phyloP scores from a whole-genome alignment of 2,797 vertebrate species.

The Trachops cirrhosus region DNA sequence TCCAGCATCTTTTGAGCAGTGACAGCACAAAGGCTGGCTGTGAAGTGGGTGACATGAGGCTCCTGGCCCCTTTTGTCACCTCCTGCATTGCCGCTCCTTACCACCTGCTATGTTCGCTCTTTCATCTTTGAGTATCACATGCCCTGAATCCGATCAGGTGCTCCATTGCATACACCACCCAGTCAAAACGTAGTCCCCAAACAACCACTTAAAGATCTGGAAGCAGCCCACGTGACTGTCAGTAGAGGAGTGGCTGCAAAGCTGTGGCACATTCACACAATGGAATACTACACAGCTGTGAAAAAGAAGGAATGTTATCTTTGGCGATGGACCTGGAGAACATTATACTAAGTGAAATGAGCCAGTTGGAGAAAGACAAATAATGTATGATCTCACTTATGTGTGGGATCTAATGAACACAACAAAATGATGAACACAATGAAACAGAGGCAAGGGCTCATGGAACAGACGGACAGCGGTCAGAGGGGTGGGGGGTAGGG shows the following conservation, averaged over 20 bases:
- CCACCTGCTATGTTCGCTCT: not conserved
- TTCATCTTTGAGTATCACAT: rapidly evolving
- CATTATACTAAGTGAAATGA: not conserved
- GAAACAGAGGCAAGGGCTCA: not conserved
- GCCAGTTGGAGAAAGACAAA: not conserved
- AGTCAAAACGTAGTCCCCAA: not conserved
- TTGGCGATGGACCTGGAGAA: not conserved
- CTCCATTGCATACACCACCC: not conserved
- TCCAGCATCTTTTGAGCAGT: not conserved
- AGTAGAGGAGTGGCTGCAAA: not conserved
- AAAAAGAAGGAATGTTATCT: not conserved
- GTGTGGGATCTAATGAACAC: not conserved
- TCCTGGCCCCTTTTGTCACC: rapidly evolving
- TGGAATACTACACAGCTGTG: not conserved
- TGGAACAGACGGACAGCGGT: not conserved
- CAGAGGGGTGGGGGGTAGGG: not conserved
- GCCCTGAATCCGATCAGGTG: not conserved
- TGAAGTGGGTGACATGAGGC: not conserved
- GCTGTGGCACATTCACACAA: not conserved
- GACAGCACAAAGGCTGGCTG: not conserved
- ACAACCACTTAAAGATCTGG: not conserved
- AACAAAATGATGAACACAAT: not conserved
- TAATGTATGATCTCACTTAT: not conserved
- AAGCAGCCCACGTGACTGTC: not conserved
- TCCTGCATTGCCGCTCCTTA: not conserved